Evolutionary conservation across 1,140 invertebrate genomes (phyloP), one percentile per base, ranked within the genome.

Genomic region (Cherax quadricarinatus): DNA sequence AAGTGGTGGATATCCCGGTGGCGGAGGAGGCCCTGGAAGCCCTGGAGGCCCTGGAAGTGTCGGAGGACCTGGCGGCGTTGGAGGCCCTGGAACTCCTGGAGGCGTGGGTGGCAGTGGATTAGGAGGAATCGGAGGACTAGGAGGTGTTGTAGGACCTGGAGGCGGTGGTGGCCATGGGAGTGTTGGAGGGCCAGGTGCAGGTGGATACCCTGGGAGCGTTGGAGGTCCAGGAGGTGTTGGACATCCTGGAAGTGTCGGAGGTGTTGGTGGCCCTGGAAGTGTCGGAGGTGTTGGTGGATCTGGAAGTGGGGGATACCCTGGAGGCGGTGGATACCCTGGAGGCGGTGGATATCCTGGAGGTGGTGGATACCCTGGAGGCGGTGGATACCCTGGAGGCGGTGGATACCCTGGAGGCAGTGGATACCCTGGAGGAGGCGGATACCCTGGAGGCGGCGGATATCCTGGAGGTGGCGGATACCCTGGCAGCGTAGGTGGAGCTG

Each of bases 261-360:
- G 4, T 21, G 4, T 12, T 49, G 84, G 62, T 41, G 10, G 14
- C 16, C 62, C 30, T 6, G 84, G 84, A 73, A 60, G n/a, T 24
- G 51, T 49, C 53, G 85, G 85, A 86, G 48, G 10, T 66, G 57
- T 79, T 62, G 88, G 88, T 12, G 62, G 57, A 0, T 9, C 10
- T 86, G 85, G 85, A 60, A 75, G 48, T n/a, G 66, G 66, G 73
- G 85, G 85, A 73, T 18, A 3, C 49, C 85, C 85, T 51, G 82
- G 80, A 82, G 24, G 49, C n/a, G 79, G 53, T 62, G 82, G 16
- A 53, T 12, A 24, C n/a, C 84, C 84, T 70, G 84, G 84, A 70
- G 12, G 70, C 5, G 12, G 6, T 82, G 48, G 12, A 49, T 7
- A 1, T 5, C 66, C 62, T n/a, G 85, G 85, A 73, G 51, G 51